Evolutionary conservation across 2,888 invertebrate species (phyloP), one percentile per base, ranked within the genome.

Genomic region (Parnassius apollo): DNA sequence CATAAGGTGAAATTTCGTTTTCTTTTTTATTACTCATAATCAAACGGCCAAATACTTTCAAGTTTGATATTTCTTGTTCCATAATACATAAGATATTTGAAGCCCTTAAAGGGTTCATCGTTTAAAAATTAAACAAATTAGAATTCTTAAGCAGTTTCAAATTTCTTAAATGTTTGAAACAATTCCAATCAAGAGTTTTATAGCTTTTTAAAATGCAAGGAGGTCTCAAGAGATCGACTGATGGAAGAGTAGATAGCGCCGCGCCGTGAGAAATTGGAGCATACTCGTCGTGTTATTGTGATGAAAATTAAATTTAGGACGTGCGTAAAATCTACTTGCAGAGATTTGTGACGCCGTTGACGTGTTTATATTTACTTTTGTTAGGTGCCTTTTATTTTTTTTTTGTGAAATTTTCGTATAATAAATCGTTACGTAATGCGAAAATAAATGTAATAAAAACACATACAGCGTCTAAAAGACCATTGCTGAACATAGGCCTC

Each of bases 181-280:
- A 61, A 61, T 61, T 61, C 44, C 56, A 56, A 61, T 61, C 56
- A 56, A 25, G 55, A 45, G n/a, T 11, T 61, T 61, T 42, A 55
- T 49, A 35, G 46, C 59, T 59, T 59, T 13, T 18, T 35, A 44
- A 59, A 59, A 59, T 53, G 53, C 42, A 9, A 48, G 18, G 13
- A 13, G 46, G 53, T 42, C 18, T 59, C 49, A 9, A 13, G 18
- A 59, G 18, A 48, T n/a, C 42, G 46, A 46, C 10, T 9, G 35
- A 11, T 42, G 35, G 58, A 35, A 45, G 45, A 52, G 2, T 25
- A 25, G 46, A 46, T 42, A 12, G 46, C 35, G 53, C 48, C 13
- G 7, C 35, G 53, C 48, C 13, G 7, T 11, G 11, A 48, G 46
- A 59, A 53, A 59, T 48, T 57, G 12, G 45, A 52, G 45, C 46